Evolutionary conservation across 2,888 invertebrate genomes (phyloP), one percentile per base, ranked within the genome.

Genomic region (Leuctra nigra): DNA sequence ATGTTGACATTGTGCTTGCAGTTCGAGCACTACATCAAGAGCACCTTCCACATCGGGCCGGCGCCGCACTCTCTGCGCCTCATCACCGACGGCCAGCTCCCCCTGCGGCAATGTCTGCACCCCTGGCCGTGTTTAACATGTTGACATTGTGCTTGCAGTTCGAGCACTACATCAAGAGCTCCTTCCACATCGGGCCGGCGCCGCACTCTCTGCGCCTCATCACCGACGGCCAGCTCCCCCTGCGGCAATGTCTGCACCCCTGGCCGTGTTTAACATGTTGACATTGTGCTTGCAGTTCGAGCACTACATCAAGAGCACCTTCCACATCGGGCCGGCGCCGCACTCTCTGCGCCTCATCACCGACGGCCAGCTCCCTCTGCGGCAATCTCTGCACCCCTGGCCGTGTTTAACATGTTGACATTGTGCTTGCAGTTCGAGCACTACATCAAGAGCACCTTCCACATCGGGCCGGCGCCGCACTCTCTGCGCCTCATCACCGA

Each of bases 311-410:
- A 25, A 54, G 25, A 44, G 44, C 29, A 61, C 62, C 13, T 55
- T 56, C 53, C 59, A 59, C 57, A 59, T 55, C 50, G 60, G 60
- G 16, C 54, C 61, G 25, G 46, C 60, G 24, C 46, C 58, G 3
- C 57, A 59, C 53, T 58, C 62, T 41, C 59, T 61, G 36, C 61
- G 62, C 4, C 68, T 79, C 57, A 70, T 77, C 56, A 74, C 75
- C 25, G 84, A 84, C 66, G 84, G 84, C 4, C 83, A 80, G 65
- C 75, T 81, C 33, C 82, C 82, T 54, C 69, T 80, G 69, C 80
- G 97, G 69, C 96, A 97, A 78, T 91, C 91, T 68, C 80, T 97
- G 24, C 93, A 94, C 72, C 92, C 93, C 39, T 91, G 92, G 73
- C 86, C 90, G 53, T n/a, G n/a, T n/a, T n/a, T n/a, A n/a, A n/a